Base-by-base conservation (phyloP, 1,140 invertebrate genomes). In the Aphis gossypii region DNA sequence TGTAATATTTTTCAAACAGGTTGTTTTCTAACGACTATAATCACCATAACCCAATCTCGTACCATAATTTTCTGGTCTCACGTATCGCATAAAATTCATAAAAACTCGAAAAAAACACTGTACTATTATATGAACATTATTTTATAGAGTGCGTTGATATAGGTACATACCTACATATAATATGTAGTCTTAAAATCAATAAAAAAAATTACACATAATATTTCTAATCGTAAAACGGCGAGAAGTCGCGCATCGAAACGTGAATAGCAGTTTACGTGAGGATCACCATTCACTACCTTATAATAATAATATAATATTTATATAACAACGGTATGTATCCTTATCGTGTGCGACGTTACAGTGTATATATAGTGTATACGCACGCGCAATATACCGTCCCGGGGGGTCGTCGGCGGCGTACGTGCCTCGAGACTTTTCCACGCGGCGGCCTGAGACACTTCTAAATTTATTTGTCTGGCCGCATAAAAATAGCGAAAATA, bases 401-500 rank as follows among this genome's bases (percentile, higher is more conserved):
- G 60, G 60, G 60, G 60, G 60, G 60, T 76, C 60, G 30, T 18
- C 60, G 30, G 5, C 60, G 60, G 25, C 60, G 38, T 84, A 83
- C 83, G 83, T 84, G 83, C 83, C 23, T 14, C 83, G 38, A 41
- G 83, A 84, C 83, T 25, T 84, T 84, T 44, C 21, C 83, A 25
- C 38, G 38, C 82, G 60, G 30, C 30, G 11, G 60, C 60, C 30
- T 3, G 21, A 84, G 83, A 84, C 41, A 11, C 38, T 84, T 84
- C 83, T 84, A 84, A 84, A 84, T 84, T 44, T 44, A 44, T 84
- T 84, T 14, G 83, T 84, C 83, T 84, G 83, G 83, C 23, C 41
- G 83, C 9, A 41, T 84, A 84, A 84, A 84, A 84, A 84, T 84
- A 84, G 83, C 38, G 38, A 84, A 84, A 84, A 84, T 30, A 44